A percentile compares a stretch with the other conserved stretches of the same genome.
Conservation (phyloP, 2,797 vertebrate genomes). For the Chelon labrosus region DNA sequence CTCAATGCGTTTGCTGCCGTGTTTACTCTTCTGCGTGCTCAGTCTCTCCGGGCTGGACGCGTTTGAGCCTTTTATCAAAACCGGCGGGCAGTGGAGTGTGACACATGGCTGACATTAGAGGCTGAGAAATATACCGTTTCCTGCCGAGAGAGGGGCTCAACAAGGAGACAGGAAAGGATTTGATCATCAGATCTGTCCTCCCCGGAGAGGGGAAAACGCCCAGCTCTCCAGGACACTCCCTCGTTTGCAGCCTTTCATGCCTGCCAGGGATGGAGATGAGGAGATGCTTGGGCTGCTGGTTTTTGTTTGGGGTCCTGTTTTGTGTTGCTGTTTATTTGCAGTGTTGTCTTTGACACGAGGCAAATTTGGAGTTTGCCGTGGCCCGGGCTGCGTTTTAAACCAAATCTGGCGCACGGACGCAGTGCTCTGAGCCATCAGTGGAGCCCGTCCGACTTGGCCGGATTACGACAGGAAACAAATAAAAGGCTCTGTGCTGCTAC, state of each 20-base stretch:
- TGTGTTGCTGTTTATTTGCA: conserved; percentile 7
- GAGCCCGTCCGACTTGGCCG: conserved; percentile 48
- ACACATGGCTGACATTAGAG: conserved; percentile 56
- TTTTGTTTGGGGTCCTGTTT: conserved; percentile 29
- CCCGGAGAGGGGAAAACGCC: conserved; percentile 72
- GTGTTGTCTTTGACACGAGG: conserved; percentile 33
- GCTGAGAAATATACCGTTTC: conserved; percentile 31
- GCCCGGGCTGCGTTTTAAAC: conserved; percentile 38
- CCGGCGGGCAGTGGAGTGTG: conserved; percentile 36
- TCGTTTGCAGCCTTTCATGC: conserved; percentile 67
- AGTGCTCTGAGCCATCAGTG: conserved; percentile 28
- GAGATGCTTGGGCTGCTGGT: conserved; percentile 24
- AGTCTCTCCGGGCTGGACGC: conserved; percentile 15
- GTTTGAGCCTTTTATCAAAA: conserved; percentile 43
- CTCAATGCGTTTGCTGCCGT: too few species aligned
- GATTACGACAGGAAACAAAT: conserved; percentile 56
- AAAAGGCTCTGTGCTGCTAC: conserved; percentile 40
- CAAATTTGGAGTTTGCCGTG: conserved; percentile 29
- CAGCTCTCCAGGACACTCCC: conserved; percentile 65
- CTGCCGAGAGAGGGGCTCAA: conserved; percentile 46
- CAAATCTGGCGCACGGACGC: conserved; percentile 33
- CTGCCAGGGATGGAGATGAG: conserved; percentile 48
- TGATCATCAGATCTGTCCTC: conserved; percentile 74
- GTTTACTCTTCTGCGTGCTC: too few species aligned
- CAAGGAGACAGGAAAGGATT: conserved; percentile 71